Evolutionary conservation across 2,888 invertebrate genomes (phyloP), one percentile per base, ranked within the genome.

Genomic region (Cabera pusaria): DNA sequence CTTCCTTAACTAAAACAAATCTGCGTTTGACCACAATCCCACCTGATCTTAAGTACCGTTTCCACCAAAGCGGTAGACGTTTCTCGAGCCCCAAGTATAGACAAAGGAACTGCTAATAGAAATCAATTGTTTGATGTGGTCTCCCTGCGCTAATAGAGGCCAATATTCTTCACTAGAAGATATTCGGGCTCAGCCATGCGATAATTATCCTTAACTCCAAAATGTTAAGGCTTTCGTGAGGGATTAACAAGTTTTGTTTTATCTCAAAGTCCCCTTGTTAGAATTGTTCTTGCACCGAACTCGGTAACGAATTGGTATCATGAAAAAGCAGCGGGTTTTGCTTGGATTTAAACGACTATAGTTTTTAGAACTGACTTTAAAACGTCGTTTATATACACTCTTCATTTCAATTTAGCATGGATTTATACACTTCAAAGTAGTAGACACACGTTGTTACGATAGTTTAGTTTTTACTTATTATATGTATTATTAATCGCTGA

Each of bases 21-120:
- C 16, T 23, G 24, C 10, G 14, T 12, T 9, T 18, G 19, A 6
- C 36, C 29, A 12, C 20, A 38, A 32, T 32, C 31, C 14, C 37
- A 11, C 31, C 31, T 32, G 20, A 38, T 31, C 37, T 17, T 39
- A 39, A 39, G 34, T 40, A 28, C 34, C 35, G n/a, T 22, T 35
- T 35, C 34, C 28, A 25, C 7, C 22, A n/a, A 26, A 31, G 10
- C 26, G 29, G 25, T 11, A 11, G 22, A 34, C 25, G 9, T 26
- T 25, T 34, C 28, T 24, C 33, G 11, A 17, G 28, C 10, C 21
- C 40, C 7, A 4, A 21, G 28, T 20, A 19, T 27, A 22, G 41
- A 41, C 41, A 41, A 41, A 41, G 41, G 41, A 41, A 41, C 35
- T 41, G 29, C 29, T 35, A 41, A 41, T 41, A 35, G 41, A 41